Conservation (phyloP, 2,113 vertebrate genomes). For the Alosa alosa region DNA sequence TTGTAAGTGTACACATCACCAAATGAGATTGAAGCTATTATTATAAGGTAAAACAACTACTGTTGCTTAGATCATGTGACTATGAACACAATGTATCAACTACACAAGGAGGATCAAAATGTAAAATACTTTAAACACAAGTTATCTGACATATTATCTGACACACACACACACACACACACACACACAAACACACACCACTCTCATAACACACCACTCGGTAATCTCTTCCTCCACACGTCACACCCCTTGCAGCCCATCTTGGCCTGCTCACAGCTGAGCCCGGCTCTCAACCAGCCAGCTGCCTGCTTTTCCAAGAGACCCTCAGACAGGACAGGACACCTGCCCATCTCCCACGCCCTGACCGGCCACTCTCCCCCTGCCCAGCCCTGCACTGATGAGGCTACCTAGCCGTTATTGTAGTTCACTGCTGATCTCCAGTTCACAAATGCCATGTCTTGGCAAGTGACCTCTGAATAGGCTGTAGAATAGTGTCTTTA, state of each 20-base stretch:
- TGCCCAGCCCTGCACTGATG: too few relatives aligned
- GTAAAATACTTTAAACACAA: not conserved
- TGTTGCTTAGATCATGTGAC: too few relatives aligned
- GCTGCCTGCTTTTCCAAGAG: slow-evolving; percentile 62
- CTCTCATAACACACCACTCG: not conserved
- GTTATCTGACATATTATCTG: not conserved
- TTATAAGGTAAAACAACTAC: too few relatives aligned
- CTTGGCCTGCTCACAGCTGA: slow-evolving; percentile 51
- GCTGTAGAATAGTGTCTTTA: not conserved
- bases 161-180: too few relatives aligned
- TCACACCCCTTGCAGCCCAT: slow-evolving; percentile 36
- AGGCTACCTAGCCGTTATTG: not conserved
- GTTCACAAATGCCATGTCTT: not conserved
- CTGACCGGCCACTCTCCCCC: slow-evolving; percentile 29
- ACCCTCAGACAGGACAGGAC: slow-evolving; percentile 55
- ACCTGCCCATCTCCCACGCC: slow-evolving; percentile 73
- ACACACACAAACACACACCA: not conserved
- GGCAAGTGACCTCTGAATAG: not conserved
- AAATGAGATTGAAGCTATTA: too few relatives aligned
- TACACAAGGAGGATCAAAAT: too few relatives aligned
- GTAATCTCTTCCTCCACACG: slow-evolving; percentile 33
- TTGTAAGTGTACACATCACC: too few relatives aligned
- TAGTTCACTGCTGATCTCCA: too few relatives aligned
- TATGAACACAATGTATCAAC: not conserved
- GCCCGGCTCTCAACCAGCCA: slow-evolving; percentile 62